These are phyloP conservation scores for Pteropus rufus DNA, from an alignment of 2,797 vertebrate species.

Conservation along the genomic window DNA sequence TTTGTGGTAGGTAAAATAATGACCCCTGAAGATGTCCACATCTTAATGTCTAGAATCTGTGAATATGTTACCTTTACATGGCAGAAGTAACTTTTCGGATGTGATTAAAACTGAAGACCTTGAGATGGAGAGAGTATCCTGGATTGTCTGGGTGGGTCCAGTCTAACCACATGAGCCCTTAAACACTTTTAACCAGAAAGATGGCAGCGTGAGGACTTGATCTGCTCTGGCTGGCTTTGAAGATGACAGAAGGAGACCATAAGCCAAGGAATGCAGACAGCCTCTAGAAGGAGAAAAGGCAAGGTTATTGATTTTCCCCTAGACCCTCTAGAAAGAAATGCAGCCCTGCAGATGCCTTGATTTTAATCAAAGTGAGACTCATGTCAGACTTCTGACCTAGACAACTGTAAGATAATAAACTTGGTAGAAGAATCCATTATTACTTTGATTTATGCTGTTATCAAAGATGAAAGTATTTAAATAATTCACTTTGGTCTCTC, in stretches of 20 bases:
- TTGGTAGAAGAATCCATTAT: neutral
- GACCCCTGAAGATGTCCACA: rapidly evolving
- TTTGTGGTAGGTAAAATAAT: neutral
- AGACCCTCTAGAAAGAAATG: neutral
- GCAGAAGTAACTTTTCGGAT: neutral
- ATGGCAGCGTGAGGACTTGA: neutral
- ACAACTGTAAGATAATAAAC: neutral
- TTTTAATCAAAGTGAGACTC: neutral
- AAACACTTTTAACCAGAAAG: neutral
- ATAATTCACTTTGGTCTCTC: neutral
- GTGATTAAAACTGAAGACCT: neutral
- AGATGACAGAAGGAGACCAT: neutral
- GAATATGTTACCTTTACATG: neutral
- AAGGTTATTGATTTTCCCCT: neutral
- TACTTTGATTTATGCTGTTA: neutral
- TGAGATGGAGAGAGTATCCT: neutral
- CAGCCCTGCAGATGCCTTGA: neutral
- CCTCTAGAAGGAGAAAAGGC: neutral
- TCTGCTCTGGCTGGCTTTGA: neutral
- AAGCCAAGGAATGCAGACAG: neutral
- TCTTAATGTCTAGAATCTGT: neutral
- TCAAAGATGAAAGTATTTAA: neutral
- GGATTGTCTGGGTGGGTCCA: neutral
- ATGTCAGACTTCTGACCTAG: neutral
- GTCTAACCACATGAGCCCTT: neutral